Base-by-base conservation (phyloP, 2,797 vertebrate species). In the Harpagifer antarcticus region DNA sequence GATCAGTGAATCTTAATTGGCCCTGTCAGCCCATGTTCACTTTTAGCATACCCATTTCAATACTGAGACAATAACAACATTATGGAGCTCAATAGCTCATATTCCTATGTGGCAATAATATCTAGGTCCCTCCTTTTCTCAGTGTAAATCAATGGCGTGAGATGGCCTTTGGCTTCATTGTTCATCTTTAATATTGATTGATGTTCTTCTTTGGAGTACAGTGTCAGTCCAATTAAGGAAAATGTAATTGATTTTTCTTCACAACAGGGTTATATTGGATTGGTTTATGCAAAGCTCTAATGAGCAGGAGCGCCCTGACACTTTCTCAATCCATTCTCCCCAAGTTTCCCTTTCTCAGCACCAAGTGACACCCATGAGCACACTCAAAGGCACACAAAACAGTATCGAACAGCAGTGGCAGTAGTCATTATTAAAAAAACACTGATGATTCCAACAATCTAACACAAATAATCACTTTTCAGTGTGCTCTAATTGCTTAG, bases 231-330 rank as follows among this genome's bases (percentile, higher is more conserved):
- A 94, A 95, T 95, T 95, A 95, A 85, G 54, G 78, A 86, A 87
- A 92, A 87, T 90, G 89, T 92, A 91, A 95, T 95, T 91, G 94
- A 95, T 94, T 94, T 91, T 93, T 91, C 85, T 84, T 91, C 91
- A 90, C 90, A 84, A 86, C 80, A 73, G 86, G 81, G 90, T 87
- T 87, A 80, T 88, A 94, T 91, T 84, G 90, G 88, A 94, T 93
- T 93, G 91, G 89, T 93, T 94, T 94, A 94, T 94, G 93, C 88
- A 94, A 94, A 94, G 69, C 86, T 82, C 81, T 94, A 94, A 94
- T 93, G 92, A 95, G 90, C 79, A 57, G 48, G 60, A 72, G 82
- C 74, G 76, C 75, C 63, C 72, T 68, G 68, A 80, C 83, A 85
- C 81, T 74, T 67, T 74, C 43, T 79, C 73, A 60, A 40, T 15